Evolutionary conservation across 2,113 vertebrate species (phyloP), one percentile per base, ranked within the genome.

Genomic region (Salvelinus alpinus): DNA sequence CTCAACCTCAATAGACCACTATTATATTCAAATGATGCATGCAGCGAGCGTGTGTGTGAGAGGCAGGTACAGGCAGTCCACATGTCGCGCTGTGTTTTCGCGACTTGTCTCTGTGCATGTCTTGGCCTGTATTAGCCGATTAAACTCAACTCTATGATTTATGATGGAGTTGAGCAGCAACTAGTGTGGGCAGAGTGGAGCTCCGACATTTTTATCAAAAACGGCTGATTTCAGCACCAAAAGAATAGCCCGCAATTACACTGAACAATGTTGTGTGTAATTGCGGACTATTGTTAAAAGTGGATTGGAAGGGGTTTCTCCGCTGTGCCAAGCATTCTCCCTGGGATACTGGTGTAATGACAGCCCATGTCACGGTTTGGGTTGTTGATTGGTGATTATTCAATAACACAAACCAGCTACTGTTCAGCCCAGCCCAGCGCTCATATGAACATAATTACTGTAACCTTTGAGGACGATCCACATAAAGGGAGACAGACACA

Each of bases 351-450:
- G 54, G 85, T 78, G 87, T 86, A 91, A 90, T 88, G 83, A 88
- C 70, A 89, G 83, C 87, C 84, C 75, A 77, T 78, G 78, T 80
- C 77, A 87, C 72, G 85, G 87, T 88, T 91, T 87, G 85, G 82
- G 84, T 90, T 90, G 87, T 89, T 91, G 86, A 90, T 92, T 88
- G 88, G 85, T 88, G 88, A 92, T 90, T 91, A 91, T 87, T 91
- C 85, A 88, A 85, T 38, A 87, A 89, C 78, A 93, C 89, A 92
- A 92, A 91, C 82, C 90, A 82, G 86, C 92, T 91, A 91, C 91
- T 92, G 91, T 91, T 91, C 75, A 76, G 84, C 80, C 74, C 60
- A 77, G 72, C 77, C 72, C 71, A 20, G 4, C 44, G 14, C 77
- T 80, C 81, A 75, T 78, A 87, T 64, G 2, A 80, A 76, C 80